Base-by-base conservation (phyloP, 2,888 invertebrate genomes). In the Philonicus albiceps region DNA sequence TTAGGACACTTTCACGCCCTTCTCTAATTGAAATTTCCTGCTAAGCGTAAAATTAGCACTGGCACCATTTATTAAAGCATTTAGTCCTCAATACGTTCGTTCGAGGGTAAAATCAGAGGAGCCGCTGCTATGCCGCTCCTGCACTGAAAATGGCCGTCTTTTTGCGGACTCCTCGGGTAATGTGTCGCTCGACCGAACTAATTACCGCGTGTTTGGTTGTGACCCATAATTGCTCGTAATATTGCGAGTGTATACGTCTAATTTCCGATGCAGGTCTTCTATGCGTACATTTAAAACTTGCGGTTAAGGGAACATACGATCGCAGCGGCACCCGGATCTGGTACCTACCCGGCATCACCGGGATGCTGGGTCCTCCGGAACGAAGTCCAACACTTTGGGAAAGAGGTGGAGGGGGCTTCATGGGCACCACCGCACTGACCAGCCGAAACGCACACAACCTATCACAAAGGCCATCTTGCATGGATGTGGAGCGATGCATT, bases 141-240 rank as follows among this genome's bases (percentile, higher is more conserved):
- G 64, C 27, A 81, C 55, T 81, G 81, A 80, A 80, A 80, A 80
- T 80, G 49, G 80, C 31, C 84, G 53, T 84, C 43, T 84, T 72
- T 73, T 84, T 84, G 73, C 73, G 73, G 72, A 73, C 49, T 73
- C 72, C 73, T 73, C 72, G 27, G 40, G 49, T 40, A 84, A 73
- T 73, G 40, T 84, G 73, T 73, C 73, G 84, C 84, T 40, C 43
- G 73, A 43, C 84, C 84, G 43, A 84, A 84, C 84, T 84, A 84
- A 84, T 84, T 84, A 84, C 73, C 84, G 73, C 73, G 84, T 37
- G 81, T 73, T 84, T 84, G 73, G 84, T 49, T 73, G 73, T 84
- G 84, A 72, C 30, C 73, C 73, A 72, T 84, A 84, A 84, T 84
- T 84, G 84, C 84, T 84, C 73, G 73, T 84, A 84, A 84, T 84